Base-by-base conservation (phyloP, 2,888 invertebrate genomes). In the Atrina japonica region DNA sequence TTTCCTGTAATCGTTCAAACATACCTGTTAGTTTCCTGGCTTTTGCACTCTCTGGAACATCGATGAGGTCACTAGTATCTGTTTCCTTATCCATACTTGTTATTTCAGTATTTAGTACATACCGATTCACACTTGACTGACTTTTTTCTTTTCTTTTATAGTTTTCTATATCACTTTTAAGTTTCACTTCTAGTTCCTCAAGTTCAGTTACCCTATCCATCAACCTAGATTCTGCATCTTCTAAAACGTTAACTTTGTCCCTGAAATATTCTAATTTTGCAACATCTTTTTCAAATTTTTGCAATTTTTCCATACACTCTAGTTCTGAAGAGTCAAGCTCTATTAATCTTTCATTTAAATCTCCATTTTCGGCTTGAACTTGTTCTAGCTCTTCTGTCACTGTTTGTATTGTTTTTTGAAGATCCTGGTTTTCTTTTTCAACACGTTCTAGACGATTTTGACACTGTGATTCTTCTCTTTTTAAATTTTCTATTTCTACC, bases 1-100 rank as follows among this genome's bases (percentile, higher is more conserved):
- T 69, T 30, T 80, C 77, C 56, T 84, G 83, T 56, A 84, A 78
- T 52, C 82, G 74, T 47, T 78, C 75, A 75, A 85, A 84, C 70
- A 86, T 77, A 16, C 83, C 80, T 5, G 79, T 78, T 29, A 64
- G 35, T 3, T 53, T 65, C 43, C 21, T 25, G 23, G 25, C 30
- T 18, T 55, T 63, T 11, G 35, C 58, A 18, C 18, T 45, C 23
- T 56, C 58, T 3, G 45, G 21, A n/a, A 30, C 40, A 40, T 55
- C 61, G n/a, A 2, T 35, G 45, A 53, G 67, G 21, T 69, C 69
- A 23, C 25, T 50, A 0, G 69, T 69, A 50, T 69, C 64, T 27
- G 69, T 69, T 41, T 58, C 25, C 50, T 59, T 41, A 21, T 69
- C 64, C 30, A n/a, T 16, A 23, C 29, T n/a, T 29, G 23, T 18